Evolutionary conservation across 2,888 invertebrate genomes (phyloP).

Genomic region (Spatulosminthurus flaviceps): DNA sequence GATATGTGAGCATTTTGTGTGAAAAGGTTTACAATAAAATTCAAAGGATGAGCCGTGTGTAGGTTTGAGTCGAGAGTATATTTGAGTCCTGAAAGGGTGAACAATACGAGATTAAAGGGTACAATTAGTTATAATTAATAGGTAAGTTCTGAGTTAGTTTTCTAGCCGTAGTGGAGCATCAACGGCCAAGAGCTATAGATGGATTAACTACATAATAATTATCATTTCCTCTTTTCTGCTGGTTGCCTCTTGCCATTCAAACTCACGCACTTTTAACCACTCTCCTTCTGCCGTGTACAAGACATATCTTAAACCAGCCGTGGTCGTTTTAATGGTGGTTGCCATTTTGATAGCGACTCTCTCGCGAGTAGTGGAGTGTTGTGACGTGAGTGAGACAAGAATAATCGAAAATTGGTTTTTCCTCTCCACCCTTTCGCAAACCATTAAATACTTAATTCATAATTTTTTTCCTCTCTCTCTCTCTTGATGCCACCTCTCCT

Average conservation of each 20-base stretch:
- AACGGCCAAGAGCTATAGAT: slow-evolving; percentile 29
- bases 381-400: background rate
- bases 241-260: slow-evolving; percentile 28
- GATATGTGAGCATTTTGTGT: too few relatives aligned
- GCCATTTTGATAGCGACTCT: background rate
- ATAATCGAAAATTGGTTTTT: slow-evolving; percentile 6
- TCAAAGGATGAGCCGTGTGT: background rate
- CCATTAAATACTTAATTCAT: slow-evolving; percentile 12
- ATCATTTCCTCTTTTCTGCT: slow-evolving; percentile 37
- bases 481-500: too few relatives aligned
- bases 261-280: slow-evolving; percentile 4
- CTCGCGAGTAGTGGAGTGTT: background rate
- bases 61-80: too few relatives aligned
- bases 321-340: slow-evolving; percentile 2
- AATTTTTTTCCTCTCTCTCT: background rate
- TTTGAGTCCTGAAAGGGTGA: slow-evolving; percentile 14
- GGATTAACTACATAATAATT: slow-evolving; percentile 31
- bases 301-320: too few relatives aligned
- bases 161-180: slow-evolving; percentile 40
- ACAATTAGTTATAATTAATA: slow-evolving; percentile 48
- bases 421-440: slow-evolving; percentile 5
- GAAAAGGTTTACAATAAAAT: too few relatives aligned
- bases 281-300: too few relatives aligned
- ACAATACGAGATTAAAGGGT: slow-evolving; percentile 44
- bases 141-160: slow-evolving; percentile 46